Conservation (phyloP, 2,888 invertebrate genomes). For the Drosophila diplacantha region DNA sequence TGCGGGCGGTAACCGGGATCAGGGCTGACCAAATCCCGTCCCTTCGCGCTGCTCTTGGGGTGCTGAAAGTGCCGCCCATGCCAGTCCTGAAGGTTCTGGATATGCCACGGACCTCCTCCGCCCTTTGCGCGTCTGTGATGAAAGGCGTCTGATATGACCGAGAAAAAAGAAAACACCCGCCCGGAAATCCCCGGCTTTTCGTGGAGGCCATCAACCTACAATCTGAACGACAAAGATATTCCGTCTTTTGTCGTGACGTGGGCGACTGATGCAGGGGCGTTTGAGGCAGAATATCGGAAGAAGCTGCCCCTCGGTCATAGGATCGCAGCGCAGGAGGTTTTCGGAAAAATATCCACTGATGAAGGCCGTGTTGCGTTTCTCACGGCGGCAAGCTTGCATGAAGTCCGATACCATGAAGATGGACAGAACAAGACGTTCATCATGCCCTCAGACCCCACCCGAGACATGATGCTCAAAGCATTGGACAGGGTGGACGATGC, state of each 20-base stretch:
- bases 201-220: conserved; percentile 12
- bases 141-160: conserved; percentile 12
- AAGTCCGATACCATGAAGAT: conserved; percentile 12
- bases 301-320: conserved; percentile 12
- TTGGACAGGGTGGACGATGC: conserved; percentile 12
- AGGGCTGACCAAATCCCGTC: conserved; percentile 12
- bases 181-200: conserved; percentile 12
- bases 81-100: conserved; percentile 12
- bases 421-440: conserved; percentile 12
- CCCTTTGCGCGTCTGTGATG: conserved; percentile 12
- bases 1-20: conserved; percentile 11
- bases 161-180: conserved; percentile 10
- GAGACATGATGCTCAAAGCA: conserved; percentile 12
- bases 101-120: conserved; percentile 12
- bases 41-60: conserved; percentile 12
- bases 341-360: conserved; percentile 11
- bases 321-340: conserved; percentile 12
- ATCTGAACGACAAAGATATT: conserved; percentile 12
- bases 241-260: conserved; percentile 12
- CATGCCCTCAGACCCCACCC: conserved; percentile 11
- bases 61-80: conserved; percentile 12
- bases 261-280: conserved; percentile 10
- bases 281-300: conserved; percentile 12
- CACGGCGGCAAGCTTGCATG: conserved; percentile 12
- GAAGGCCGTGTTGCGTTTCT: conserved; percentile 12